Percentiles rank a stretch among this genome's conserved stretches.
These are phyloP conservation scores for Erithacus rubecula DNA, from an alignment of 2,797 vertebrate genomes.

Conservation along the genomic window DNA sequence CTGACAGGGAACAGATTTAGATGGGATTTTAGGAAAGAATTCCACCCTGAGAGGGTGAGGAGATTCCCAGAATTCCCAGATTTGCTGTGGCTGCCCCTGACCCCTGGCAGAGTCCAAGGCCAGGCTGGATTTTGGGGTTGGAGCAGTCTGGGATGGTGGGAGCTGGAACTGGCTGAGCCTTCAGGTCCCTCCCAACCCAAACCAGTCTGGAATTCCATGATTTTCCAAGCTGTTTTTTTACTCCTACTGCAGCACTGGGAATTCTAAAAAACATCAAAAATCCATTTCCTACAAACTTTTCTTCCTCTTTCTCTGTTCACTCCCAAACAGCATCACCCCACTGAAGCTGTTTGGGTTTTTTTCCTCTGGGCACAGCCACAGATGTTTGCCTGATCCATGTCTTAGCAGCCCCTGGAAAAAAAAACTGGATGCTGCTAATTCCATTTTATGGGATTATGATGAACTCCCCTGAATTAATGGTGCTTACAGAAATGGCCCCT, in stretches of 20 bases:
- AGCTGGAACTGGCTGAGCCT: not conserved
- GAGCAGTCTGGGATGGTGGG: not conserved
- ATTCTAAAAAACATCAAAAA: not conserved
- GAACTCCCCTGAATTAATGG: not conserved
- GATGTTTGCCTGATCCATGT: not conserved
- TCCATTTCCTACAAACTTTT: not conserved
- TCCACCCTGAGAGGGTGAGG: not conserved
- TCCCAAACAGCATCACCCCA: not conserved
- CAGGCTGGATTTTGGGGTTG: accelerated
- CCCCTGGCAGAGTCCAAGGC: not conserved
- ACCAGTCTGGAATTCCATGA: not conserved
- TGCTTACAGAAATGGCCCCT: not conserved
- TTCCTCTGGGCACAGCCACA: not conserved
- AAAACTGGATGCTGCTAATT: not conserved
- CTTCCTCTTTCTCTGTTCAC: not conserved
- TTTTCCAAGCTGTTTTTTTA: not conserved
- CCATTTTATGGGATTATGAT: not conserved
- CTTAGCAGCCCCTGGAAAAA: not conserved
- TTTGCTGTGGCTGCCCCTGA: not conserved
- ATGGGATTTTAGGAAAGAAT: not conserved
- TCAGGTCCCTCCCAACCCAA: not conserved
- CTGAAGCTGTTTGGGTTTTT: not conserved
- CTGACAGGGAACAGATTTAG: not conserved
- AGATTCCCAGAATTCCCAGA: not conserved
- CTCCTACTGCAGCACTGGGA: not conserved